Conservation (phyloP, 1,140 invertebrate genomes). For the Heliconius hermathena region DNA sequence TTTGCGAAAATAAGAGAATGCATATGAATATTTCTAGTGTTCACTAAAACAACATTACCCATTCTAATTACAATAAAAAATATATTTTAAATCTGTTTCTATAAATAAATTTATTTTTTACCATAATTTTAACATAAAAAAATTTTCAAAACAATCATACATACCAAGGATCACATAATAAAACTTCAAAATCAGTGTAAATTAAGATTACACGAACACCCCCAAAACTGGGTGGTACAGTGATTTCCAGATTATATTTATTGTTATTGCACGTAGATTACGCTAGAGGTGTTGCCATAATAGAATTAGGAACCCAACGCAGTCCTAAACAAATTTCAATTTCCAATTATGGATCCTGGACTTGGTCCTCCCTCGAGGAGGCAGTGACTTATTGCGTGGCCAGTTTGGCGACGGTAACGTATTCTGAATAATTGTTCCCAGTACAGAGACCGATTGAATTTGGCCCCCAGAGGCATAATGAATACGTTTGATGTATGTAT, state of each 20-base stretch:
- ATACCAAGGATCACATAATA: neutral
- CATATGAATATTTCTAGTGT: too few relatives aligned
- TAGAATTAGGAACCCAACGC: slow-evolving; percentile 70
- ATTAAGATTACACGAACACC: slow-evolving; percentile 28
- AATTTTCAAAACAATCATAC: too few relatives aligned
- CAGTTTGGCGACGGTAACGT: slow-evolving; percentile 63
- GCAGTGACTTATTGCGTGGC: slow-evolving; percentile 69
- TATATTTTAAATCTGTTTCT: too few relatives aligned
- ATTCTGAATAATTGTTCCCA: slow-evolving; percentile 73
- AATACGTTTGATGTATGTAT: slow-evolving; percentile 46
- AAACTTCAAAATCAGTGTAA: neutral
- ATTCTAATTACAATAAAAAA: too few relatives aligned
- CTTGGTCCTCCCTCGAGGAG: slow-evolving; percentile 58
- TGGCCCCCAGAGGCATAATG: slow-evolving; percentile 51
- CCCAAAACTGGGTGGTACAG: slow-evolving; percentile 18
- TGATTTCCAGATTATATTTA: slow-evolving; percentile 64
- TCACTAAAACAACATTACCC: too few relatives aligned
- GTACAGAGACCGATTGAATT: slow-evolving; percentile 64
- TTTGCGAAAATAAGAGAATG: too few relatives aligned
- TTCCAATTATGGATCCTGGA: slow-evolving; percentile 73
- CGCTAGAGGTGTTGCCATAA: slow-evolving; percentile 59
- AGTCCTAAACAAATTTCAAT: slow-evolving; percentile 81
- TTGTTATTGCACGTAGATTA: slow-evolving; percentile 67
- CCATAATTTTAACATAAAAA: too few relatives aligned
- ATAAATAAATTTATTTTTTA: too few relatives aligned